Evolutionary conservation across 92 coral and sea anemone genomes (phyloP), one percentile per base, ranked within the genome.

Genomic region (Siderastrea siderea): DNA sequence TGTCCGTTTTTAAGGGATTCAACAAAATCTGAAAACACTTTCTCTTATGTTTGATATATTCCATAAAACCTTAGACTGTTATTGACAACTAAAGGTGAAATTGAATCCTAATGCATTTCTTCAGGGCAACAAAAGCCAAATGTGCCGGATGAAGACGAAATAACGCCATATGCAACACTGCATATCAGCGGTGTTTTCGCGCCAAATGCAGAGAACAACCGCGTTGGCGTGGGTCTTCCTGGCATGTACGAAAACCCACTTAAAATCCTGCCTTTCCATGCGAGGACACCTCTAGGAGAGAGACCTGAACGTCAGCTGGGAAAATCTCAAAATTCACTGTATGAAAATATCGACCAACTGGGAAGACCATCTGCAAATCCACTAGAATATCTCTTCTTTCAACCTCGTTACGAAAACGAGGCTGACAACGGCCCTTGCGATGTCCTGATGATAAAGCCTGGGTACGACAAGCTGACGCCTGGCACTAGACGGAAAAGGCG

Each of bases 231-330:
- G 11, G 44, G 73, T 47, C 38, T 72, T 2, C 72, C 80, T 8
- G 80, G 87, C 11, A 73, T 83, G 87, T 72, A 72, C 47, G 80
- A 73, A 1, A 83, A 83, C 16, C 80, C 80, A 26, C 87, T 83
- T 7, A 61, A 72, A 62, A 26, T 73, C 38, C 15, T 61, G 49
- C 80, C 71, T 5, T 49, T 59, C 80, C 70, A 38, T 14, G 47
- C 55, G 9, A 59, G 87, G 72, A 45, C 46, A 0, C 61, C 71
- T 12, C 4, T 15, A 11, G 26, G 19, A 19, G 72, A 60, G 51
- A 83, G 60, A 69, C 67, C 49, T 6, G 47, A 38, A 26, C 66
- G 49, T 15, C 48, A 15, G 78, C 54, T 60, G 17, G 79, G 58
- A 59, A 58, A 57, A 7, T 57, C 38, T 77, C 68, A 43, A 1